Base-by-base conservation (phyloP, 2,888 invertebrate genomes). In the Cephus spinipes region DNA sequence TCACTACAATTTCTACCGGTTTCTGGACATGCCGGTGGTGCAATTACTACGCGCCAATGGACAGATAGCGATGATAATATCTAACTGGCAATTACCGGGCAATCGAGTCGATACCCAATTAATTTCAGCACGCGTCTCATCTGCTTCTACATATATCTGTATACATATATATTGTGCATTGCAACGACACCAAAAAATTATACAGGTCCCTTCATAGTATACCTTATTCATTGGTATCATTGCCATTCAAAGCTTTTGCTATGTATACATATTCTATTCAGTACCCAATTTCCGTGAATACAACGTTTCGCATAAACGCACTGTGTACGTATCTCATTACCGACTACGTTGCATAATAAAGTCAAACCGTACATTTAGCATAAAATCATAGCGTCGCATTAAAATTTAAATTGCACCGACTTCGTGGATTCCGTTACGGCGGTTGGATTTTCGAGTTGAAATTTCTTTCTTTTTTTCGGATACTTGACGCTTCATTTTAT, bases 361-460 rank as follows among this genome's bases (percentile, higher is more conserved):
- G 40, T 71, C 71, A 30, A 71, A 31, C 35, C 76, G 35, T 69
- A 32, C 71, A 30, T 55, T 23, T 68, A 12, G 75, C 75, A 73
- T 81, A 35, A 76, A 82, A 82, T 82, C 79, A 76, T 76, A 73
- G 80, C 78, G 68, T 81, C 81, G 77, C 79, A 82, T 83, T 83
- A 81, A 80, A 83, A 83, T 83, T 83, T 79, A 82, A 82, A 83
- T 82, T 82, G 79, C 79, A 76, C 81, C 78, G 77, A 78, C 77
- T 79, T 75, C 83, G 80, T 81, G 80, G 80, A 12, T 79, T 79
- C 55, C 55, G 55, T 55, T 55, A 55, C 23, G 23, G 23, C 23
- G 23, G 23, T 23, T 9, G 23, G 23, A 23, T 55, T 55, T 55
- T 55, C 55, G 55, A 55, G 55, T 6, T 9, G 1, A 23, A 23